Base-by-base conservation (phyloP, 2,797 vertebrate species). In the Aeoliscus strigatus region DNA sequence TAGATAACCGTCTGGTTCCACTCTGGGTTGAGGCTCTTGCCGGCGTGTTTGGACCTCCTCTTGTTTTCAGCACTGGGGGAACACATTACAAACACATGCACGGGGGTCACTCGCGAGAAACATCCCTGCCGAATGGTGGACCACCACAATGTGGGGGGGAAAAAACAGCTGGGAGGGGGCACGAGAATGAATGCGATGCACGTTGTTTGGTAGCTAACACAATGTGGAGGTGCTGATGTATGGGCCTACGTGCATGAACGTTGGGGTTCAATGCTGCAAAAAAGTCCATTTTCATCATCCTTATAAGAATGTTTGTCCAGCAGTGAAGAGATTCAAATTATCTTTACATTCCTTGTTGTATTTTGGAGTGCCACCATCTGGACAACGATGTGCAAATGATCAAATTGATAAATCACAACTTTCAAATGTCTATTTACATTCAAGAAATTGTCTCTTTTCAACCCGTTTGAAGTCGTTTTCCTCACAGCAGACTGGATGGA, bases 1-100 rank as follows among this genome's bases (percentile, higher is more conserved):
- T 99, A 99, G 87, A 99, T 98, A 63, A 99, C 96, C 0, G 96
- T 99, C 88, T 99, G 96, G 86, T 99, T 99, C 96, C 96, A 99
- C 76, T 99, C 96, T 1, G 96, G 96, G 79, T 97, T 97, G 80
- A 94, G 75, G 77, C 90, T 98, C 81, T 92, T 97, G 73, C 96
- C 94, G 9, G 91, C 73, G 2, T 93, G 91, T 70, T 98, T 99
- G 60, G 94, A 93, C 68, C 90, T 93, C 77, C 94, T 84, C 80
- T 98, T 99, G 83, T 96, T 94, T 60, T 99, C 96, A 51, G 91
- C 93, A 73, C 96, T 98, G 85, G 10, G 39, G 47, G 26, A 56
- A 74, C 42, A 79, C 53, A 80, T 42, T 62, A 69, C 37, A 77
- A 51, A 36, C 27, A 42, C 4, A 59, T 4, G 46, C 10, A 27